Base-by-base conservation (phyloP, 2,888 invertebrate species). In the Steromphala cineraria region DNA sequence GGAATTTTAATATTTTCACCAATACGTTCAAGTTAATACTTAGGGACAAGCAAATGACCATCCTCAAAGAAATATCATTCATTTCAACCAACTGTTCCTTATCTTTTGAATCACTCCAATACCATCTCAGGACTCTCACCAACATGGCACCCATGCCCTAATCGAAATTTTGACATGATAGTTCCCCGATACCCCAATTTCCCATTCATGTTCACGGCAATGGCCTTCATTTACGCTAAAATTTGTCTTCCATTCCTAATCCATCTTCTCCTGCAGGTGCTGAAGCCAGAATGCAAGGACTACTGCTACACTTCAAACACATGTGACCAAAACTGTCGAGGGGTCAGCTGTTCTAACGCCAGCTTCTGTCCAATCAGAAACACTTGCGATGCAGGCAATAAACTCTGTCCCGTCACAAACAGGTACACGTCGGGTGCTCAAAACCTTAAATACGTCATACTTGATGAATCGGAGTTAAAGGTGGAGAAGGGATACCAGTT, bases 261-360 rank as follows among this genome's bases (percentile, higher is more conserved):
- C 31, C 67, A 17, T 31, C 21, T 21, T n/a, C 28, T 56, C 40
- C 21, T 24, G 8, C 79, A 87, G 87, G 76, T 87, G 10, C 80
- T 87, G 5, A 67, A 82, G 67, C 87, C 87, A 3, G 24, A 40
- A 4, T 87, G 87, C 52, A 17, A n/a, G 19, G 56, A 52, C 21
- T 89, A 89, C 80, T 90, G 88, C 74, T 84, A 83, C 55, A 83
- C 86, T 17, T 78, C 52, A 0, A 87, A 88, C 82, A 56, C 24
- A 2, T 90, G 89, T 67, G 75, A 71, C 0, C 46, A 52, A 10
- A 7, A 21, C n/a, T 75, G 75, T 8, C 0, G 21, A 46, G 75
- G 24, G 21, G 24, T 24, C 2, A 75, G 10, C 8, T 24, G 46
- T 5, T 46, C 8, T 0, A 75, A 52, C 19, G 24, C 13, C 8